Evolutionary conservation across 2,888 invertebrate genomes (phyloP), one percentile per base, ranked within the genome.

Genomic region (Physocephala rufipes): DNA sequence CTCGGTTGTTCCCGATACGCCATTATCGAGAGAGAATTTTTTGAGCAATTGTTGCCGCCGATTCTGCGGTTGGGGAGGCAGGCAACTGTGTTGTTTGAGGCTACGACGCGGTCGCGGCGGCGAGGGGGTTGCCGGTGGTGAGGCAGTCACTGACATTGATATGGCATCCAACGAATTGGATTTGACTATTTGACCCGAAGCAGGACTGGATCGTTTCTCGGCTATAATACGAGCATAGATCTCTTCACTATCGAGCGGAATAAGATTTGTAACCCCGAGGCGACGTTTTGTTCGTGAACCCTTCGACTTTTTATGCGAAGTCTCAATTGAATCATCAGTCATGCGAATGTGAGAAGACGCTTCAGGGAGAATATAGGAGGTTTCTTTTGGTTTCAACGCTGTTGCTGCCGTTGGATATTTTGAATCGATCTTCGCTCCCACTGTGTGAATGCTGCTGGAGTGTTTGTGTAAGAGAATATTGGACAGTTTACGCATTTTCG

Each of bases 161-260:
- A 86, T 83, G 72, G 84, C 82, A 77, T 86, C 86, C 30, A 86
- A 71, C 1, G 86, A 86, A 74, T 80, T 86, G 1, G 86, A 85
- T 76, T 86, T 86, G 49, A 82, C 82, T 70, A 86, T 82, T 49
- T 78, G 77, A 0, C 79, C 79, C 49, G 67, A 21, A 5, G 51
- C 47, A 68, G 58, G 69, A 69, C 74, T 70, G 47, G 73, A 76
- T 28, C 82, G 78, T 55, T 80, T 81, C 73, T 84, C 80, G 2
- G 81, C 79, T 16, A 82, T 77, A 55, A 86, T 84, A 36, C 84
- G 83, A n/a, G 86, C 84, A 69, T 86, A 86, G 1, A 85, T 74
- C 69, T 86, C 86, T 70, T 86, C 86, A 15, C 82, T 84, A 72
- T 85, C 85, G 19, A 84, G 74, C 1, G 85, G 82, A 67, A 85